Evolutionary conservation across 2,113 vertebrate species (phyloP).

Genomic region (Aptenodytes forsteri): DNA sequence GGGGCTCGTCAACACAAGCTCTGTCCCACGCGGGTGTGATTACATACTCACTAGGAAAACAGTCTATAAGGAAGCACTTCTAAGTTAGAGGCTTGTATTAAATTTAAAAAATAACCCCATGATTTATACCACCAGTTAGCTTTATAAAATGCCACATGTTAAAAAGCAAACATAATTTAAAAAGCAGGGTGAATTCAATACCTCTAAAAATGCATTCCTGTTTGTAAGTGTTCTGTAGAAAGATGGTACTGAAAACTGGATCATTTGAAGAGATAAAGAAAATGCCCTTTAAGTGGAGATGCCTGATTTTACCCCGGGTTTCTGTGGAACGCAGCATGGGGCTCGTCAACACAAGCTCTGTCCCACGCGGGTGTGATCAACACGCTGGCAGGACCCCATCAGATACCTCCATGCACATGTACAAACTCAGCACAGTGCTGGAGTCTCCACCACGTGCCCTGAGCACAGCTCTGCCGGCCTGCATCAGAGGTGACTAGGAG

Average conservation of each 20-base stretch:
- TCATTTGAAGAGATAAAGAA: neutral
- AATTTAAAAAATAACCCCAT: neutral
- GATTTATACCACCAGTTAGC: neutral
- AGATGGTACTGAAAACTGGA: neutral
- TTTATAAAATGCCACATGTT: neutral
- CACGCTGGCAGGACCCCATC: neutral
- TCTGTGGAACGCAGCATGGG: neutral
- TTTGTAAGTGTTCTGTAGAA: neutral
- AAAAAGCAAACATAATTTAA: neutral
- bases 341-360: neutral
- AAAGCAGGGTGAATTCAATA: neutral
- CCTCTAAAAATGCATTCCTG: neutral
- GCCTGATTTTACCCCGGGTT: neutral
- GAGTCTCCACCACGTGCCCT: fast-evolving
- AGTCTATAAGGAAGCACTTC: neutral
- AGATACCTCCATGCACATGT: fast-evolving
- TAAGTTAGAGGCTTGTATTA: neutral
- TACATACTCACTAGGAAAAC: neutral
- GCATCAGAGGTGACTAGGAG: neutral
- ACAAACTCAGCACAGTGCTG: neutral
- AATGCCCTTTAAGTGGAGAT: neutral
- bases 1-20: neutral
- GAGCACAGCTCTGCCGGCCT: neutral
- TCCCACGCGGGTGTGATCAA: fast-evolving
- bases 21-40: fast-evolving